Evolutionary conservation across 2,888 invertebrate genomes (phyloP).

Genomic region (Plutella xylostella): DNA sequence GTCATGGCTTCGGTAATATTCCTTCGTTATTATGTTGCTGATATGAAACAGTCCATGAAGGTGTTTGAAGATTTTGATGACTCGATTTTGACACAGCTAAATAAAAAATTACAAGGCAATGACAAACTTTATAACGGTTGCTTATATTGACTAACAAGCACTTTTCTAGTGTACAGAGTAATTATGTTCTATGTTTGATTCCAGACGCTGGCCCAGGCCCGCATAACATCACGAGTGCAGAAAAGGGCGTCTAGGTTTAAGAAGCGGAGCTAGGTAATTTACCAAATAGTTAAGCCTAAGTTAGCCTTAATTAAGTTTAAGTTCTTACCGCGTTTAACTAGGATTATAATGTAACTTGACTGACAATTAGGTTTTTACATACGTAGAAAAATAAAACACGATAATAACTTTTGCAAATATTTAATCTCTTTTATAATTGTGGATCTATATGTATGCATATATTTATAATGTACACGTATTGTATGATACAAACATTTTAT

Average conservation of each 20-base stretch:
- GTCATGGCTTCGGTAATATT: neutral
- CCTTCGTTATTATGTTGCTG: neutral
- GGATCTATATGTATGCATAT: slow-evolving; percentile 57
- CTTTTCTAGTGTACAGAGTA: too few species aligned
- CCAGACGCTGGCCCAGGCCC: slow-evolving; percentile 71
- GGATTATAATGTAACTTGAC: slow-evolving; percentile 1
- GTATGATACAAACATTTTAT: slow-evolving; percentile 62
- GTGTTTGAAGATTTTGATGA: neutral
- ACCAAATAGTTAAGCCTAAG: slow-evolving; percentile 15
- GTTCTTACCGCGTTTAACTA: slow-evolving; percentile 23
- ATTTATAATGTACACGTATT: slow-evolving; percentile 68
- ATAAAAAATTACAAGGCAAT: too few species aligned
- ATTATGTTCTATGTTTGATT: too few species aligned
- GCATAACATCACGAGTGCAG: slow-evolving; percentile 55
- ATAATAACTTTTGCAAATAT: slow-evolving; percentile 70
- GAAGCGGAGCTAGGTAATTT: slow-evolving; percentile 28
- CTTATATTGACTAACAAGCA: too few species aligned
- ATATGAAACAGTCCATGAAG: neutral
- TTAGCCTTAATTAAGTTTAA: slow-evolving; percentile 19
- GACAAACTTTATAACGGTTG: too few species aligned
- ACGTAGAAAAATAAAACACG: slow-evolving; percentile 45
- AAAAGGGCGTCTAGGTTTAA: slow-evolving; percentile 25
- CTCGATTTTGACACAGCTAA: too few species aligned
- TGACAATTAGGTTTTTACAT: slow-evolving; percentile 7
- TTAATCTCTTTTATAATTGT: slow-evolving; percentile 72